Evolutionary conservation across 1,140 invertebrate genomes (phyloP).

Genomic region (Glomeris maerens): DNA sequence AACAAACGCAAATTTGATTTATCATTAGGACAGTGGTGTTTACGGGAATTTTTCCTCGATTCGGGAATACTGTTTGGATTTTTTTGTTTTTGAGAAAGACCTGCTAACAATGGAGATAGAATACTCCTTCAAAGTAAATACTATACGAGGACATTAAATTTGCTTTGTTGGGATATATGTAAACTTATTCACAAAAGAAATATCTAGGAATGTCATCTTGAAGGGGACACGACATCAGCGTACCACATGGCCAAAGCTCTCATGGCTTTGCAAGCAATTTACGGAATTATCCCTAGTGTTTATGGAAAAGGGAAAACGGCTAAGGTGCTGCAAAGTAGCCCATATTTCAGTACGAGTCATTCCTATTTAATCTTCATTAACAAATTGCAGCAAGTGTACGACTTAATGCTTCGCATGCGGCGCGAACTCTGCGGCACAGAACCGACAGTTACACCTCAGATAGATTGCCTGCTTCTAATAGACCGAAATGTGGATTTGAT

Average conservation of each 20-base stretch:
- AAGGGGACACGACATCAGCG: slow-evolving; percentile 74
- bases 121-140: slow-evolving; percentile 43
- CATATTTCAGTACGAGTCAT: no score
- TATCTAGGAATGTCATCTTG: slow-evolving; percentile 58
- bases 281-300: slow-evolving; percentile 75
- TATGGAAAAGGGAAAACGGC: slow-evolving; percentile 80
- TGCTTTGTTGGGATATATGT: slow-evolving; percentile 23
- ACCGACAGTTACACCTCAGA: slow-evolving; percentile 41
- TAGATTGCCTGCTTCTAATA: slow-evolving; percentile 75
- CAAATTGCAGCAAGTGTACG: slow-evolving; percentile 64
- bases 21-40: slow-evolving; percentile 55
- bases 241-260: slow-evolving; percentile 79
- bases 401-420: slow-evolving; percentile 64
- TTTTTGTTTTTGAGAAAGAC: slow-evolving; percentile 85
- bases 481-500: slow-evolving; percentile 84
- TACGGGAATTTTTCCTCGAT: slow-evolving; percentile 58
- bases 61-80: slow-evolving; percentile 70
- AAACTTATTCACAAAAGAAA: slow-evolving; percentile 22
- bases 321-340: no score
- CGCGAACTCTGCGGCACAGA: slow-evolving; percentile 42
- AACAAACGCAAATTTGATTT: slow-evolving; percentile 1
- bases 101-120: slow-evolving; percentile 82
- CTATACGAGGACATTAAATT: not conserved
- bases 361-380: no score
- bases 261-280: slow-evolving; percentile 67